phyloP scores from a whole-genome alignment of 2,113 vertebrate genomes.

The Piliocolobus tephrosceles region DNA sequence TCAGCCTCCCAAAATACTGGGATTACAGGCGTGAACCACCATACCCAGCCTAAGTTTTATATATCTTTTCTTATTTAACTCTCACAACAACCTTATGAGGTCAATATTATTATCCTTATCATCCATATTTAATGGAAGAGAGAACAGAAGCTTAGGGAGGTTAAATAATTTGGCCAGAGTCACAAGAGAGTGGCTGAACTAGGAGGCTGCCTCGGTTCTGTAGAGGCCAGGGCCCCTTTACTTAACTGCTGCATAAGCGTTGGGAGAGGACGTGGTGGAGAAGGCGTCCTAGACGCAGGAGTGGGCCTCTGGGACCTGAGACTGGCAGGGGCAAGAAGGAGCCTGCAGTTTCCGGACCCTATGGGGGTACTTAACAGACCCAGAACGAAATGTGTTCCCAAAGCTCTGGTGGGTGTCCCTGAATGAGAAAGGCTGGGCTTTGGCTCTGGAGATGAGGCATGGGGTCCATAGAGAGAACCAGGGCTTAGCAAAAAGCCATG shows the following conservation, averaged over 20 bases:
- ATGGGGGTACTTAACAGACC: background rate
- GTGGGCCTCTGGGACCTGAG: accelerated
- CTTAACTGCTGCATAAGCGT: background rate
- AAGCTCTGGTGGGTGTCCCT: background rate
- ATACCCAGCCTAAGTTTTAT: background rate
- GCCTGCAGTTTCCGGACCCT: background rate
- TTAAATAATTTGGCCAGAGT: background rate
- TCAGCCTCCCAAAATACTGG: too few species aligned
- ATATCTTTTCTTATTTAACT: background rate
- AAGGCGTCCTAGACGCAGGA: background rate
- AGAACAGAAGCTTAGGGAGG: background rate
- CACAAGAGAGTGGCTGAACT: background rate
- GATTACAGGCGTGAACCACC: too few species aligned
- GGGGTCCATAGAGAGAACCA: background rate
- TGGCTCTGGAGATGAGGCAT: background rate
- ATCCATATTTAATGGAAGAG: background rate
- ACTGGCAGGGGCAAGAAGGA: background rate
- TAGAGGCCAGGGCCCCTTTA: background rate
- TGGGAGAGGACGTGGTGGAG: background rate
- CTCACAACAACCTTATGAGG: background rate
- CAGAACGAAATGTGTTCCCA: background rate
- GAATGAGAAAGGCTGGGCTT: background rate
- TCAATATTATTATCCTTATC: background rate
- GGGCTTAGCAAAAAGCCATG: too few species aligned
- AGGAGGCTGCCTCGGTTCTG: background rate